These are phyloP conservation scores for Meloidogyne chitwoodi DNA, from an alignment of 1,140 invertebrate genomes.

Conservation along the genomic window DNA sequence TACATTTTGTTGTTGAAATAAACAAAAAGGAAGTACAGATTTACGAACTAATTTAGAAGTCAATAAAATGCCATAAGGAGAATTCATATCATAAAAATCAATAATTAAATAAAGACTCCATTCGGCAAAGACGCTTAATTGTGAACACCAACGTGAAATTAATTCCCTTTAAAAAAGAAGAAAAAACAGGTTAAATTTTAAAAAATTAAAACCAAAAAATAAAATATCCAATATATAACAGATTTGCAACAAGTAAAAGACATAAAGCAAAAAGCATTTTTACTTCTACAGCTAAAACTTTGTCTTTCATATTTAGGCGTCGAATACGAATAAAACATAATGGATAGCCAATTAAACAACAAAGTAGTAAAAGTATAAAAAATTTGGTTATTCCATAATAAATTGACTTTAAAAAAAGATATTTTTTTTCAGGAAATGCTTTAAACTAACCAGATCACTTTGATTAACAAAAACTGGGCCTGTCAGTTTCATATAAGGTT, in stretches of 20 bases:
- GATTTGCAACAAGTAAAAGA: neutral
- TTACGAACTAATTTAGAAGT: conserved; percentile 7
- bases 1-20: neutral
- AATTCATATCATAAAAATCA: conserved; percentile 21
- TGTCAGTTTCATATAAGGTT: neutral
- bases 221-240: conserved; percentile 3
- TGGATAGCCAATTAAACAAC: neutral
- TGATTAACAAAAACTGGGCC: conserved; percentile 10
- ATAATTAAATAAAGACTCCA: conserved; percentile 16
- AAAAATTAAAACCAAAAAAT: neutral
- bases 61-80: conserved; percentile 5
- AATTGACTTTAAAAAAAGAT: neutral
- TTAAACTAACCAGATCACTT: neutral
- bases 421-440: neutral
- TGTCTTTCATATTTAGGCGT: neutral
- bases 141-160: neutral
- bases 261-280: conserved; percentile 5
- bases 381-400: conserved; percentile 12
- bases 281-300: conserved; percentile 5
- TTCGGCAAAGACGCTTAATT: neutral
- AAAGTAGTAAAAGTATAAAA: neutral
- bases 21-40: neutral
- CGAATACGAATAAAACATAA: neutral
- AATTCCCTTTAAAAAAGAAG: neutral
- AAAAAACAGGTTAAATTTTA: neutral